Percentiles rank a stretch among this genome's conserved stretches.
Conservation (phyloP, 2,888 invertebrate species). For the Papilio gigon region DNA sequence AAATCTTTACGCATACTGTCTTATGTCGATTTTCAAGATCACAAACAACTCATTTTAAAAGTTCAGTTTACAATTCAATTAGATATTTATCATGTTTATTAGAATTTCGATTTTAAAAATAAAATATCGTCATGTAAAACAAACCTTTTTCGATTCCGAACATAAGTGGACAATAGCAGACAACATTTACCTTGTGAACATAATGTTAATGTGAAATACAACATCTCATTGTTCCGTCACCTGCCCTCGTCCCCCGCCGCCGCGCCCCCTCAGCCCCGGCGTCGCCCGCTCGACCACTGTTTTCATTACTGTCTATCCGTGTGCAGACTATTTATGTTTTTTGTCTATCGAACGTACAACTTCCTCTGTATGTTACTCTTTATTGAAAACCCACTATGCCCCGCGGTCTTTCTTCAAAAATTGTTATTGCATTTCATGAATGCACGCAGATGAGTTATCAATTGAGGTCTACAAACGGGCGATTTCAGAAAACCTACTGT, state of each 20-base stretch:
- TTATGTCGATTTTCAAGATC: background rate
- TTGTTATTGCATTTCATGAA: background rate
- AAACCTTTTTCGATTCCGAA: conserved; percentile 56
- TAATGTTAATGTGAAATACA: conserved; percentile 82
- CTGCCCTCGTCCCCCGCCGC: conserved; percentile 46
- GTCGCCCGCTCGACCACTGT: conserved; percentile 44
- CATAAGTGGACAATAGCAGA: conserved; percentile 80
- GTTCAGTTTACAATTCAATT: background rate
- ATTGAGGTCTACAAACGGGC: too few relatives aligned
- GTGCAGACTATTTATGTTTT: conserved; percentile 49
- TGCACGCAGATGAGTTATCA: too few relatives aligned
- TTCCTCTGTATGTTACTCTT: conserved; percentile 28
- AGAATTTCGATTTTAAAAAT: conserved; percentile 9
- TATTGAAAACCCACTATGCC: background rate
- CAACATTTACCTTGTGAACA: conserved; percentile 79
- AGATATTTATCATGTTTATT: background rate
- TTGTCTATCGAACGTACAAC: conserved; percentile 29
- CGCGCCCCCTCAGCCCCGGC: conserved; percentile 32
- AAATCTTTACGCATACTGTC: too few relatives aligned
- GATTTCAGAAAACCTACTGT: background rate
- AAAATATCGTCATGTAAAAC: conserved; percentile 55
- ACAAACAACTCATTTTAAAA: background rate
- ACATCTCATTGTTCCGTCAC: conserved; percentile 81
- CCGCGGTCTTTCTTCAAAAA: background rate
- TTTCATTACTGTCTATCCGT: conserved; percentile 53